Evolutionary conservation across 2,888 invertebrate species (phyloP).

Genomic region (Agonum fuliginosum): DNA sequence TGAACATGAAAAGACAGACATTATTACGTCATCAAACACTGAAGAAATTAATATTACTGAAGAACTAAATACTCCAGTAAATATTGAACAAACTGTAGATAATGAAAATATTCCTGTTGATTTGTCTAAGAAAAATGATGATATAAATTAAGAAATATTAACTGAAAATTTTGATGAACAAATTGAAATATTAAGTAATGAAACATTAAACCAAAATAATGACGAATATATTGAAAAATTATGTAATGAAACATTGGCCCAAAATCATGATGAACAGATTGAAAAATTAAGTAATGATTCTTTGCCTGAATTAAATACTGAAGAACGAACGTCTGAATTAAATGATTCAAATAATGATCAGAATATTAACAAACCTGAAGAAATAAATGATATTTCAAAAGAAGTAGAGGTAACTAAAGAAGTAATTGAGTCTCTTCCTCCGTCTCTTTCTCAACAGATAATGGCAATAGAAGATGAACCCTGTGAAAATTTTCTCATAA

Average conservation of each 20-base stretch:
- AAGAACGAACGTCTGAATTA: conserved; percentile 61
- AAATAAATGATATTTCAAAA: conserved; percentile 41
- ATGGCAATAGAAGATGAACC: conserved; percentile 52
- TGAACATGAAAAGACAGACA: conserved; percentile 70
- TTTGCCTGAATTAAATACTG: too few relatives aligned
- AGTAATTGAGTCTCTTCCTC: conserved; percentile 32
- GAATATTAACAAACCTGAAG: conserved; percentile 54
- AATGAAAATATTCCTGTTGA: conserved; percentile 17
- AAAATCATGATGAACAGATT: neutral
- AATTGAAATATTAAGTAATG: too few relatives aligned
- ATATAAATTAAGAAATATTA: neutral
- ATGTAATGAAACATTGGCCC: too few relatives aligned
- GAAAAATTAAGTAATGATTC: too few relatives aligned
- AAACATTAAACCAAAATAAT: too few relatives aligned
- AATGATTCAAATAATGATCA: conserved; percentile 62
- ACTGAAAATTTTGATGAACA: too few relatives aligned
- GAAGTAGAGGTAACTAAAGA: conserved; percentile 22
- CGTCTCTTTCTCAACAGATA: conserved; percentile 46
- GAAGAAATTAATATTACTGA: conserved; percentile 71
- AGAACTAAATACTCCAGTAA: conserved; percentile 51
- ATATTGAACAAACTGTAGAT: conserved; percentile 33
- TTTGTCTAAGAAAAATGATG: conserved; percentile 17
- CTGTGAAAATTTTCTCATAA: conserved; percentile 45
- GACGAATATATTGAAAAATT: too few relatives aligned
- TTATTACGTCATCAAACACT: too few relatives aligned